Base-by-base conservation (phyloP, 2,113 vertebrate species). In the Rhinoderma darwinii region DNA sequence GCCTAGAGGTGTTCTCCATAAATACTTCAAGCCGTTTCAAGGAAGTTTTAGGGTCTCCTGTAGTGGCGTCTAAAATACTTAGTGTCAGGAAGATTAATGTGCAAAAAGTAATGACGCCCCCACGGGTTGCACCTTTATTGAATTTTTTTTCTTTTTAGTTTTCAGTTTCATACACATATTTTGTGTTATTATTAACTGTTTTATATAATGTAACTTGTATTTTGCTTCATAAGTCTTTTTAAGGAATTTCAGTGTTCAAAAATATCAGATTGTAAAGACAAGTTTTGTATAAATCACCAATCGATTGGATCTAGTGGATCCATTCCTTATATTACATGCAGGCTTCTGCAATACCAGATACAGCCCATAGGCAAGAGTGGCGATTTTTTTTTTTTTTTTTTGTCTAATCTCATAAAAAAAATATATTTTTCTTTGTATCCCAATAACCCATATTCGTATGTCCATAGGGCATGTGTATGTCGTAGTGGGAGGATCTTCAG, bases 41-140 rank as follows among this genome's bases (percentile, higher is more conserved):
- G 56, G n/a, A 66, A 32, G 10, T 15, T 66, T 32, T 8, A 15
- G 20, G 35, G 39, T 10, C 68, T 70, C 66, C 30, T 39, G 35
- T 22, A 39, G 35, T 11, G 17, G 39, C 35, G 39, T 39, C 68
- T 39, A 22, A 22, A 39, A 39, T 39, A 22, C 1, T 35, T 35
- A 68, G 9, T 39, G 68, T 72, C 68, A 72, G 68, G 68, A 72
- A 72, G 30, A 72, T 72, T 37, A 20, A 72, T 72, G 68, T 37
- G 3, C 18, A 10, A 32, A 72, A 18, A 20, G 8, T 20, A 20
- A 10, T 18, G 32, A 17, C 35, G 18, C 68, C 68, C 68, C 68
- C 68, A 39, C 68, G 39, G 68, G 35, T 6, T 22, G 68, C 68
- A 72, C 68, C 35, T 39, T 54, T 59, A n/a, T 8, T 59, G 17